Conservation (phyloP, 2,797 vertebrate genomes). For the Gadopsis marmoratus region DNA sequence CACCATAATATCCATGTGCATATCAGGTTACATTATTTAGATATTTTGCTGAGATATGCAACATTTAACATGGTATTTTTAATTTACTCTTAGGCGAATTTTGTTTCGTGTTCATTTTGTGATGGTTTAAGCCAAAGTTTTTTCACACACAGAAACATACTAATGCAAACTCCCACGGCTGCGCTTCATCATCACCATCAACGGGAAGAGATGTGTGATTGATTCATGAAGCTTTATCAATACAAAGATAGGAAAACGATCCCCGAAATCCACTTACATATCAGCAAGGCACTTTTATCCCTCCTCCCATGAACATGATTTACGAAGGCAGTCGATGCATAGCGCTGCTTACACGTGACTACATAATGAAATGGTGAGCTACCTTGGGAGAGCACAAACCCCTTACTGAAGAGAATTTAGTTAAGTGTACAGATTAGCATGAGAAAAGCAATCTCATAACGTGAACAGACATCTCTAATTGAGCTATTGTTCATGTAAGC, state of each 20-base stretch:
- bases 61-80: conserved; percentile 15
- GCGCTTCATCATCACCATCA: conserved; percentile 50
- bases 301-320: conserved; percentile 70
- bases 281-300: conserved; percentile 72
- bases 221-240: conserved; percentile 73
- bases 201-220: conserved; percentile 65
- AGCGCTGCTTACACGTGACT: conserved; percentile 64
- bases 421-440: conserved; percentile 81
- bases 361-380: conserved; percentile 74
- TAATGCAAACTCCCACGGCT: conserved; percentile 15
- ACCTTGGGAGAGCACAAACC: conserved; percentile 62
- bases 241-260: conserved; percentile 60
- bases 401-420: conserved; percentile 71
- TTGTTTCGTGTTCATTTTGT: background rate
- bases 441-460: conserved; percentile 80
- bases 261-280: conserved; percentile 72
- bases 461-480: conserved; percentile 75
- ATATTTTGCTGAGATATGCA: conserved; percentile 40
- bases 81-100: conserved; percentile 11
- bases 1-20: conserved; percentile 18
- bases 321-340: conserved; percentile 66
- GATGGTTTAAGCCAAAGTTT: conserved; percentile 8
- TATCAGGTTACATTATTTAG: conserved; percentile 23
- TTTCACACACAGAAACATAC: background rate
- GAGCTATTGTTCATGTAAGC: conserved; percentile 80